These are phyloP conservation scores for Grus americana DNA, from an alignment of 2,113 vertebrate species.

Conservation along the genomic window DNA sequence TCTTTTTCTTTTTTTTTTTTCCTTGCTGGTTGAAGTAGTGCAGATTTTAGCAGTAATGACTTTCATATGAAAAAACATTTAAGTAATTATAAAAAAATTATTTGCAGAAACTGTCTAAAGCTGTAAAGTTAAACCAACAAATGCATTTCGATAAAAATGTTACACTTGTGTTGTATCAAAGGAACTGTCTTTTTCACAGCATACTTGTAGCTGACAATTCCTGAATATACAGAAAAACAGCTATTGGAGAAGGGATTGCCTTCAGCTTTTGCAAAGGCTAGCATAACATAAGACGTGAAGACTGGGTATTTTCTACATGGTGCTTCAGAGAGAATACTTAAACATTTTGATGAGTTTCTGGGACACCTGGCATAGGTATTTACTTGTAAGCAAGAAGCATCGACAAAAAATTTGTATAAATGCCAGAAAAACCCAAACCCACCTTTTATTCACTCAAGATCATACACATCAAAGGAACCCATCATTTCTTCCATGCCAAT, in stretches of 20 bases:
- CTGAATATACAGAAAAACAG: neutral
- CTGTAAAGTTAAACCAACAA: conserved; percentile 56
- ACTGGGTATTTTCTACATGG: neutral
- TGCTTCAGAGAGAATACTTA: neutral
- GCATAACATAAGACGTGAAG: neutral
- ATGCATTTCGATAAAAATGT: conserved; percentile 18
- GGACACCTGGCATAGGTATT: neutral
- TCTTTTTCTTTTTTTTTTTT: neutral
- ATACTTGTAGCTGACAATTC: conserved; percentile 18
- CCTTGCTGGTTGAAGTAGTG: neutral
- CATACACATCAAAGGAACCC: neutral
- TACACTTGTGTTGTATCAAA: conserved; percentile 9
- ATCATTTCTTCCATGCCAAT: conserved; percentile 28
- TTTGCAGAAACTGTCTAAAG: conserved; percentile 48
- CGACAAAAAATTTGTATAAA: neutral
- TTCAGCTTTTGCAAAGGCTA: neutral
- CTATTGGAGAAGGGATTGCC: neutral
- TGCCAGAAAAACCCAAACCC: neutral
- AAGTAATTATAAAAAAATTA: conserved; percentile 63
- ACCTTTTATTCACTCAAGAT: neutral
- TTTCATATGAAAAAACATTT: conserved; percentile 66
- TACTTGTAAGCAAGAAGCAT: neutral
- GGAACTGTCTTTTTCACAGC: conserved; percentile 5
- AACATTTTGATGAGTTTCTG: neutral
- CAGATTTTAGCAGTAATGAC: conserved; percentile 55